A percentile compares a stretch with the other conserved stretches of the same genome.
phyloP scores from a whole-genome alignment of 2,888 invertebrate genomes.

The Melieria omissa region DNA sequence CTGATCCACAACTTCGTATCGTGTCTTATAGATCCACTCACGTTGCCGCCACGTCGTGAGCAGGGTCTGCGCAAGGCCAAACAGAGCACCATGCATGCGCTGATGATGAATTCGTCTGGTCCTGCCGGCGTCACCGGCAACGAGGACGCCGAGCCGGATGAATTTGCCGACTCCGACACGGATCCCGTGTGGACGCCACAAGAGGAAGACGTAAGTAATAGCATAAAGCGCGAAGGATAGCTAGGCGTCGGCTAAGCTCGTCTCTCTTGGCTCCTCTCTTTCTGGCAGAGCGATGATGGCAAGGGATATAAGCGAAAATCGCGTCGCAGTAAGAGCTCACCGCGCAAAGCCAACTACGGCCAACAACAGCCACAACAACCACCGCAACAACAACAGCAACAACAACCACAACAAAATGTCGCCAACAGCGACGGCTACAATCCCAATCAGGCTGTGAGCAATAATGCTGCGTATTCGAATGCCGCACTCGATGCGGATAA shows the following conservation, averaged over 20 bases:
- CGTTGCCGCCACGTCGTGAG: constrained; percentile 72
- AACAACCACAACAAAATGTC: constrained; percentile 46
- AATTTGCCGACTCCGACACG: constrained; percentile 74
- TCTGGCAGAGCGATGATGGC: constrained; percentile 51
- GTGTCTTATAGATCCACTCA: constrained; percentile 64
- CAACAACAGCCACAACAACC: constrained; percentile 54
- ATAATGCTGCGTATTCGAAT: constrained; percentile 52
- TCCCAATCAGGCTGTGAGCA: constrained; percentile 57
- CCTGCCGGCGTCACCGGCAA: constrained; percentile 57
- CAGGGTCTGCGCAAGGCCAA: constrained; percentile 75
- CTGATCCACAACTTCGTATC: too few species aligned
- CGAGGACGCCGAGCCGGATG: constrained; percentile 69
- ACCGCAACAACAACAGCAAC: constrained; percentile 52
- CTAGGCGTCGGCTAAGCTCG: too few species aligned
- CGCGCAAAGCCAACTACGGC: constrained; percentile 58
- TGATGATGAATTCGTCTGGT: constrained; percentile 63
- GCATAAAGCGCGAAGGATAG: too few species aligned
- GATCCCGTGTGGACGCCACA: constrained; percentile 83
- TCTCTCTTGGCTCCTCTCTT: not conserved
- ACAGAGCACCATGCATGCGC: constrained; percentile 71
- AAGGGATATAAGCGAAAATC: constrained; percentile 60
- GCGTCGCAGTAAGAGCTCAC: constrained; percentile 58
- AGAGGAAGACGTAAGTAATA: constrained; percentile 67
- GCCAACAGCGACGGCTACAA: constrained; percentile 53
- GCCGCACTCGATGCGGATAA: constrained; percentile 56